phyloP scores from a whole-genome alignment of 2,113 vertebrate genomes.

The Rattus norvegicus region GRCr8 NC_086023.1:162209001-162209500 shows the following conservation, averaged over 20 bases:
- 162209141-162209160: neutral
- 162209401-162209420: neutral
- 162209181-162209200: neutral
- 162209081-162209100: neutral
- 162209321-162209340: neutral
- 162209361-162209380: neutral
- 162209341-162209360: neutral
- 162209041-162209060: neutral
- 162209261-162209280: neutral
- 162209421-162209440: accelerated
- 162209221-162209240: neutral
- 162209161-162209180: no score
- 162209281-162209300: neutral
- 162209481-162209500: constrained; percentile 94
- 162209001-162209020: neutral
- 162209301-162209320: neutral
- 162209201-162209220: neutral
- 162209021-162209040: neutral
- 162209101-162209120: neutral
- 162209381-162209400: neutral
- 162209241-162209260: neutral
- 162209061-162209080: neutral
- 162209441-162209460: constrained; percentile 96
- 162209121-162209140: neutral
- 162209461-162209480: constrained; percentile 93